A percentile compares a stretch with the other conserved stretches of the same genome.
Evolutionary conservation across 2,797 vertebrate genomes (phyloP).

Genomic region (Parauchenoglanis ngamensis): DNA sequence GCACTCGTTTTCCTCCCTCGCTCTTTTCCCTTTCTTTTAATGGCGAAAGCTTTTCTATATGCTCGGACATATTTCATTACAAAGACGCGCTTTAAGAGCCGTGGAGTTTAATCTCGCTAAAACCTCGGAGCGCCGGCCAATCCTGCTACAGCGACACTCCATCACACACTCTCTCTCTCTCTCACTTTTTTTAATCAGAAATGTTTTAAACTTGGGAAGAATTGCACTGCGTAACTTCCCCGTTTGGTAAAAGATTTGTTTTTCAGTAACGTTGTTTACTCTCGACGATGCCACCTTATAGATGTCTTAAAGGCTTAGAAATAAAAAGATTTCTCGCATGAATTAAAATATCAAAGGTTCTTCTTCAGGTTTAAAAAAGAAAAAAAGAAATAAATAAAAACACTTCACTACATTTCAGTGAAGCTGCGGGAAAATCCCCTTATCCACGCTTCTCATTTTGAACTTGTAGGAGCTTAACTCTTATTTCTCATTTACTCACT

Average conservation of each 20-base stretch:
- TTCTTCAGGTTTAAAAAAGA: neutral
- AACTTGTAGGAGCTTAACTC: slow-evolving; percentile 8
- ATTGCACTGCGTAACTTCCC: neutral
- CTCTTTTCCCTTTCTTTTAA: slow-evolving; percentile 19
- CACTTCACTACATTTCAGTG: neutral
- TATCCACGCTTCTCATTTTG: slow-evolving; percentile 2
- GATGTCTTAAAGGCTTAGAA: slow-evolving; percentile 11
- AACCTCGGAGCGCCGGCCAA: slow-evolving; percentile 66
- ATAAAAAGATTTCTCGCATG: neutral
- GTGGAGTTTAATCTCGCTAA: slow-evolving; percentile 89
- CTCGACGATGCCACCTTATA: neutral
- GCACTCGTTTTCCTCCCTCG: slow-evolving; percentile 48
- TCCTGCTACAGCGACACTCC: slow-evolving; percentile 22
- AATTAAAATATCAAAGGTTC: slow-evolving; percentile 25
- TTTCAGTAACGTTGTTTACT: neutral
- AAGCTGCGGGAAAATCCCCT: neutral
- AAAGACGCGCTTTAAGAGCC: slow-evolving; percentile 89
- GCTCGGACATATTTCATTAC: slow-evolving; percentile 98
- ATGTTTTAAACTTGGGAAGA: neutral
- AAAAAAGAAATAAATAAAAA: too few relatives aligned
- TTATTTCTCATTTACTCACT: slow-evolving; percentile 5
- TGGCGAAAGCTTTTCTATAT: slow-evolving; percentile 84
- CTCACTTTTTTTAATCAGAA: slow-evolving; percentile 5
- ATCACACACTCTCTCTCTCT: slow-evolving; percentile 11
- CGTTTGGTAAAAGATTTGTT: neutral